Base-by-base conservation (phyloP, 2,888 invertebrate genomes). In the Diploptera punctata region DNA sequence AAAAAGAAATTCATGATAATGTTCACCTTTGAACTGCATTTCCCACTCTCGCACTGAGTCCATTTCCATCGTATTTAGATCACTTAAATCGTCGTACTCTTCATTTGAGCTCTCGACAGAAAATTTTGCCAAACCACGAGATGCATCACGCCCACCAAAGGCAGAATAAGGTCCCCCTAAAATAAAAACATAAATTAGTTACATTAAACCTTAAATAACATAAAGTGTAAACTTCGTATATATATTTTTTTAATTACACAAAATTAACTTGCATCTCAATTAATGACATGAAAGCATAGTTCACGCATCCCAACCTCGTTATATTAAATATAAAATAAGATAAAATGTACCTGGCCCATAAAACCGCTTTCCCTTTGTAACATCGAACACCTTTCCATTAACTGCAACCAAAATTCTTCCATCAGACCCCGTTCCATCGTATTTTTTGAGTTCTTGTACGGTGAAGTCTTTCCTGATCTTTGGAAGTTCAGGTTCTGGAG, bases 21-120 rank as follows among this genome's bases (percentile, higher is more conserved):
- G 26, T 57, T 80, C 85, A 95, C 97, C 97, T 89, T 92, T 93
- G 83, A 99, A 97, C 83, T 98, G 98, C 84, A 93, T 93, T 83
- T 98, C 97, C 99, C 99, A 99, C 85, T 99, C 98, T 77, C 90
- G 89, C 7, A 98, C 93, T 24, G 95, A 94, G 78, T 97, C 97
- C 95, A 98, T 97, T 86, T 99, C 94, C 86, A 93, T 90, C 16
- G 93, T 90, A 80, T 92, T 93, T 71, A 99, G 89, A 84, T 99
- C 98, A 82, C 95, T 95, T 70, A 99, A 87, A 83, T 99, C 98
- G 86, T 99, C 98, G 84, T 97, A 97, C 78, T 93, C 94, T 75
- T 92, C 92, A 78, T 91, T 92, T 68, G 93, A 89, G 75, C 91
- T 90, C 67, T 91, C 89, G 62, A 98, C 91, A 44, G 93, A 93